These are phyloP conservation scores for Neodiprion pinetum DNA, from an alignment of 1,140 invertebrate species.

Conservation along the genomic window DNA sequence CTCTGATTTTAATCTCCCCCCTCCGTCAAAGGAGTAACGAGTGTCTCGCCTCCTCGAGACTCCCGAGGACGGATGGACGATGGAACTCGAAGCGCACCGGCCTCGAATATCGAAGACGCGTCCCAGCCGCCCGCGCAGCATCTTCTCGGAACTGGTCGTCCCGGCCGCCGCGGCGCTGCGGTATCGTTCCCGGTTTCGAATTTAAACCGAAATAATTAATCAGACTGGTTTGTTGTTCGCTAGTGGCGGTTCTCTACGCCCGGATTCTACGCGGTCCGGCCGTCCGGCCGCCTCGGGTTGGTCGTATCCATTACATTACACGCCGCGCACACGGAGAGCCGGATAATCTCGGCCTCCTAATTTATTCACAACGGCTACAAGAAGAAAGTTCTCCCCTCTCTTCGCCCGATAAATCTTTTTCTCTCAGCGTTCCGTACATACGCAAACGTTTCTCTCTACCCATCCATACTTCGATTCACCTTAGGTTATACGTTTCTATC, in stretches of 20 bases:
- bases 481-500: neutral
- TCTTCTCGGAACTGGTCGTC: constrained; percentile 40
- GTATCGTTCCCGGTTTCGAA: constrained; percentile 47
- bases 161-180: constrained; percentile 20
- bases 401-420: constrained; percentile 25
- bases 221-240: constrained; percentile 33
- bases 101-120: constrained; percentile 24
- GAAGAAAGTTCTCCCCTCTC: constrained; percentile 38
- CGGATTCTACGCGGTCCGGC: too few species aligned
- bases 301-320: constrained; percentile 60
- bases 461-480: neutral
- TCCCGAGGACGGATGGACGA: neutral
- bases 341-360: constrained; percentile 57
- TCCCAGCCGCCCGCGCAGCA: neutral
- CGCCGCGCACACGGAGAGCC: constrained; percentile 33
- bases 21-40: constrained; percentile 1
- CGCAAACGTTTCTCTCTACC: constrained; percentile 23
- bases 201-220: constrained; percentile 59
- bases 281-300: constrained; percentile 28
- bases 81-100: too few species aligned
- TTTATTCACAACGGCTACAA: constrained; percentile 51
- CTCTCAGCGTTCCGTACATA: constrained; percentile 8
- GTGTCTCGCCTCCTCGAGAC: neutral
- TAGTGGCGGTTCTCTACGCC: neutral
- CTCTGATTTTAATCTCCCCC: constrained; percentile 48